Evolutionary conservation across 2,888 invertebrate genomes (phyloP).

Genomic region (Drosophila niveifrons): DNA sequence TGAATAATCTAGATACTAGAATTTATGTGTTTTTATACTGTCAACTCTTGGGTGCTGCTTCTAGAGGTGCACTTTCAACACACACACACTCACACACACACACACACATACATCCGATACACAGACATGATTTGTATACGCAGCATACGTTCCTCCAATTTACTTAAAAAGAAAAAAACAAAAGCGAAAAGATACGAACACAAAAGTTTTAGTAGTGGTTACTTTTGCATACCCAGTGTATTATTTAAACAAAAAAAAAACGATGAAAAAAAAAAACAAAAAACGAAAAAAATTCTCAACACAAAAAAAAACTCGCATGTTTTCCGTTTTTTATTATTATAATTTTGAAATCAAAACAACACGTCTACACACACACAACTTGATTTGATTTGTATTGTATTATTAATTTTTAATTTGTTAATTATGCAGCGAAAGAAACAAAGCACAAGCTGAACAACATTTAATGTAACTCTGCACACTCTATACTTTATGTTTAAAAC

Average conservation of each 20-base stretch:
- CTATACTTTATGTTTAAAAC: conserved; percentile 75
- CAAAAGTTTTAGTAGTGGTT: conserved; percentile 28
- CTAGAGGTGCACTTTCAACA: conserved; percentile 36
- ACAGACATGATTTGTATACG: conserved; percentile 43
- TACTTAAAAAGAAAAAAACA: conserved; percentile 49
- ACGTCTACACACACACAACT: conserved; percentile 38
- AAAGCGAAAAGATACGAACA: conserved; percentile 26
- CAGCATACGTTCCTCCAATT: conserved; percentile 67
- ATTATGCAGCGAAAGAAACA: conserved; percentile 38
- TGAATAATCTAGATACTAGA: conserved; percentile 43
- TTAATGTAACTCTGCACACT: conserved; percentile 74
- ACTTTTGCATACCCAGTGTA: conserved; percentile 57
- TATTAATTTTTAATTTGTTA: conserved; percentile 71
- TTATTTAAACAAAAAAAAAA: conserved; percentile 26
- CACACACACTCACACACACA: background rate
- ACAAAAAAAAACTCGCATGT: conserved; percentile 13
- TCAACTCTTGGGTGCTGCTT: conserved; percentile 54
- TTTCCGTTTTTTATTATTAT: conserved; percentile 35
- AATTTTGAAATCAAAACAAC: conserved; percentile 15
- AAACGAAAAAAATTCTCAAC: conserved; percentile 3
- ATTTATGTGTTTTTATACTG: conserved; percentile 60
- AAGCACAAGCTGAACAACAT: conserved; percentile 65
- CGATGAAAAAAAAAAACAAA: conserved; percentile 3
- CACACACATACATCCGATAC: conserved; percentile 15
- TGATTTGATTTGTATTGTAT: conserved; percentile 64